Percentiles rank a stretch among this genome's conserved stretches.
Conservation (phyloP, 2,113 vertebrate species). For the Melanerpes aurifrons region DNA sequence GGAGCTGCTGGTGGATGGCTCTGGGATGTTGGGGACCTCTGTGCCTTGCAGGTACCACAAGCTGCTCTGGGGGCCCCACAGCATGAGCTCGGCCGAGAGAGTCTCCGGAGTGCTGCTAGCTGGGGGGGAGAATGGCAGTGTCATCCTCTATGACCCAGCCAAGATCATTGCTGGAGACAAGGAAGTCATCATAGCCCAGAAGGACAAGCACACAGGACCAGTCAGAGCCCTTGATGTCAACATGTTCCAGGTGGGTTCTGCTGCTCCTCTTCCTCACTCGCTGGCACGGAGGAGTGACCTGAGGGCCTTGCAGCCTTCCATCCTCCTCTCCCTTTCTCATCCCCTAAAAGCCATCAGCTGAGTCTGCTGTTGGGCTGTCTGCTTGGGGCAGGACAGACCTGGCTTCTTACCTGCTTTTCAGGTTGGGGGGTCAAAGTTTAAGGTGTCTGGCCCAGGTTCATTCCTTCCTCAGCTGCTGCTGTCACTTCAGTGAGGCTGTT, state of each 20-base stretch:
- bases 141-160: conserved; percentile 92
- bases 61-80: conserved; percentile 91
- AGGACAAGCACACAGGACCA: conserved; percentile 90
- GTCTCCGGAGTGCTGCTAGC: conserved; percentile 90
- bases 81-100: conserved; percentile 71
- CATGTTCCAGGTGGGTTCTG: conserved; percentile 87
- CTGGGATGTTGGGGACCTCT: not conserved
- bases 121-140: conserved; percentile 93
- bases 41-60: conserved; percentile 90
- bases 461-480: accelerated
- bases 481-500: not conserved
- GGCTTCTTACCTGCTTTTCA: not conserved
- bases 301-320: not conserved
- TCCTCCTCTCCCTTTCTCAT: not conserved
- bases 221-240: conserved; percentile 94
- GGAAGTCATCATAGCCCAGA: conserved; percentile 90
- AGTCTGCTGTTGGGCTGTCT: not conserved
- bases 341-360: not conserved
- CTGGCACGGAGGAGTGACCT: accelerated
- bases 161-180: conserved; percentile 88
- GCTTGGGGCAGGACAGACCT: not conserved
- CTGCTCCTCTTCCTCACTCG: not conserved
- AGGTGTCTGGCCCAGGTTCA: not conserved
- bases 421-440: not conserved
- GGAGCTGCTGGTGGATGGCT: not conserved